phyloP scores from a whole-genome alignment of 2,113 vertebrate genomes.

The Dipodomys ordii region DNA sequence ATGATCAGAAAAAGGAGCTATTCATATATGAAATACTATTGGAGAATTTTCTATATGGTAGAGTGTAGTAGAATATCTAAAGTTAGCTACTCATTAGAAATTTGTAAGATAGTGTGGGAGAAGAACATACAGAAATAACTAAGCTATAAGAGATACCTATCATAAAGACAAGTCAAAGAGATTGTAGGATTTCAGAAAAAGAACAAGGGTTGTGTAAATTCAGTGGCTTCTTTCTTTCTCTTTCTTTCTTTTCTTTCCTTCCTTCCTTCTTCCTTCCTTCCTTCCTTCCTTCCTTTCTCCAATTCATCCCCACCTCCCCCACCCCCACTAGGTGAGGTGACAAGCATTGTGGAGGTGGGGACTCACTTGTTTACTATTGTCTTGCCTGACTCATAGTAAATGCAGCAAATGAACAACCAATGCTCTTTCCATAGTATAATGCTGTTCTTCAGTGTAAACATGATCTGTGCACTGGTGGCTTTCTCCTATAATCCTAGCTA shows the following conservation, averaged over 20 bases:
- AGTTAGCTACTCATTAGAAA: conserved; percentile 20
- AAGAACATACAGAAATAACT: not conserved
- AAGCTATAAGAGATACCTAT: not conserved
- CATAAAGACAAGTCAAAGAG: not conserved
- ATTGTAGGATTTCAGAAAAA: not conserved
- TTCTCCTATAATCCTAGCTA: too few species aligned
- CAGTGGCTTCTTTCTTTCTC: not conserved
- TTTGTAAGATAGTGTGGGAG: not conserved
- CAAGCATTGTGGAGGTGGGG: not conserved
- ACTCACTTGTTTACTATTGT: too few species aligned
- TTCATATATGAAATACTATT: not conserved
- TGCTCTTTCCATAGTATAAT: too few species aligned
- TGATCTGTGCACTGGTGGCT: too few species aligned
- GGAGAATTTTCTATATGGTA: not conserved
- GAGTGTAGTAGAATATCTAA: not conserved
- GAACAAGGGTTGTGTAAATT: conserved; percentile 6
- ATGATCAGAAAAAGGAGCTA: not conserved
- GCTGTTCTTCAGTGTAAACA: too few species aligned
- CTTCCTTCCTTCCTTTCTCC: too few species aligned
- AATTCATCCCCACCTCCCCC: not conserved
- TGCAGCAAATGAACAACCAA: too few species aligned
- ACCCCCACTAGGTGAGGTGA: not conserved
- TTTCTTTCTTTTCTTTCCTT: too few species aligned
- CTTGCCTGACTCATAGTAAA: too few species aligned
- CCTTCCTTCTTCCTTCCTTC: too few species aligned